These are phyloP conservation scores for Noturus placidus DNA, from an alignment of 2,113 vertebrate species.

Conservation along the genomic window DNA sequence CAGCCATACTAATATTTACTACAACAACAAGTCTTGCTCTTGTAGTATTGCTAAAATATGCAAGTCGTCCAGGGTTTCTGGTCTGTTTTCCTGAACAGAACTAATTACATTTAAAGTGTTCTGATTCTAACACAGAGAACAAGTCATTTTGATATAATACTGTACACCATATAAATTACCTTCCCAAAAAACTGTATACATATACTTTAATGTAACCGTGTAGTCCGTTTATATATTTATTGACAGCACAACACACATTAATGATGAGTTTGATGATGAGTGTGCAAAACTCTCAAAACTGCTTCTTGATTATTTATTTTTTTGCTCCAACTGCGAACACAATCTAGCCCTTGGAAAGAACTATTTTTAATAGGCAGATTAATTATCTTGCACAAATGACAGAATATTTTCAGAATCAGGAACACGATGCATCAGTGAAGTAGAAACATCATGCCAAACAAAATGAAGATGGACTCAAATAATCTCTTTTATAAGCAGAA, in stretches of 20 bases:
- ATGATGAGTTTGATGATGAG: background rate
- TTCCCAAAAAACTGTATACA: background rate
- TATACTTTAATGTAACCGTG: background rate
- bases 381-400: conserved; percentile 17
- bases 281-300: background rate
- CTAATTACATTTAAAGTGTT: background rate
- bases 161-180: background rate
- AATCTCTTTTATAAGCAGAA: background rate
- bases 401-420: background rate
- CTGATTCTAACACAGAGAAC: background rate
- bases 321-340: background rate
- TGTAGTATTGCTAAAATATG: background rate
- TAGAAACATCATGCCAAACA: background rate
- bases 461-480: background rate
- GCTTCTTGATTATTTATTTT: background rate
- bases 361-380: conserved; percentile 7
- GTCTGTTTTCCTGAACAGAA: background rate
- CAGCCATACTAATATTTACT: background rate
- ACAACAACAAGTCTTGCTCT: background rate
- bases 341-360: background rate
- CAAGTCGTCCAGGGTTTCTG: background rate
- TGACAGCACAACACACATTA: background rate
- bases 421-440: background rate
- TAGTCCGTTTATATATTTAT: background rate
- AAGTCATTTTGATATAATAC: background rate